Base-by-base conservation (phyloP, 2,113 vertebrate species). In the Hemicordylus capensis region DNA sequence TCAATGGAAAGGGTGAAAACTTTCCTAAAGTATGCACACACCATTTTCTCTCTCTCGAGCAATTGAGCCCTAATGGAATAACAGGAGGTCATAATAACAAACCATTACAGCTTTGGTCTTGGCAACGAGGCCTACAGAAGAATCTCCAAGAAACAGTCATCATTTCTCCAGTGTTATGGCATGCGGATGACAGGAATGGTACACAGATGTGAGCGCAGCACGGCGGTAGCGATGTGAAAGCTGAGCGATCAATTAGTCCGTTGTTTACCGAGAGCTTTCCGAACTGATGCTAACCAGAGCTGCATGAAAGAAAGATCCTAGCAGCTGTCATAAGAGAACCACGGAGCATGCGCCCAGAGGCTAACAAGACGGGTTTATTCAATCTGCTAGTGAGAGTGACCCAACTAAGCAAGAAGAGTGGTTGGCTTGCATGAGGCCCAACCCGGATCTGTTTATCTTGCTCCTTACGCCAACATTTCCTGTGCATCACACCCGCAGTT, bases 21-120 rank as follows among this genome's bases (percentile, higher is more conserved):
- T 94, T 95, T 95, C 96, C 95, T 94, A 94, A 96, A 96, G 95
- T 96, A 95, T 95, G 96, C 91, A 89, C 97, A 97, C 96, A 97
- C 95, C 91, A 94, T 95, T 96, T 96, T 85, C 90, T 86, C 70
- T 54, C 58, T 26, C 4, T 66, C 94, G 95, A 96, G 95, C 96
- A 94, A 96, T 97, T 96, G 96, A 97, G 96, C 96, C 44, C 97
- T 98, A 98, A 98, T 98, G 97, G 97, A 98, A 98, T 98, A 97
- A 97, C 97, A 97, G 96, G 80, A 98, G 97, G 97, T 98, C 97
- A 98, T 95, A 95, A 98, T 98, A 98, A 98, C 98, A 99, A 99
- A 98, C 97, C 97, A 98, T 98, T 98, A 97, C 96, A 97, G 97
- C 94, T 97, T 96, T 95, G 91, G 91, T 95, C 95, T 97, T 97